Conservation (phyloP, 2,113 vertebrate species). For the Nymphicus hollandicus region DNA sequence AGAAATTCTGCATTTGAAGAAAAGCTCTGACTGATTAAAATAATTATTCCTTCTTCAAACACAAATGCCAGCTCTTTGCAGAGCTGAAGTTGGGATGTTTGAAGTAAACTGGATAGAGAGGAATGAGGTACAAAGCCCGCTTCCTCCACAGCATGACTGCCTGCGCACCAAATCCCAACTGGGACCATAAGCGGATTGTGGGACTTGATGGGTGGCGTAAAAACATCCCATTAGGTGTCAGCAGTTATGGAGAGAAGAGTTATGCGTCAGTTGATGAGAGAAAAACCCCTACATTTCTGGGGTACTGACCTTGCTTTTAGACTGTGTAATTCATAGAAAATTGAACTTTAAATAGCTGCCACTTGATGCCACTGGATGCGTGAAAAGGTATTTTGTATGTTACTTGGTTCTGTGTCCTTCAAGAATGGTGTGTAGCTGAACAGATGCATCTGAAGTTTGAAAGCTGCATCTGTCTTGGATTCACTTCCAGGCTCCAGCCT, state of each 20-base stretch:
- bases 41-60: background rate
- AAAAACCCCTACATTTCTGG: background rate
- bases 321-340: accelerated
- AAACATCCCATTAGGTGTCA: background rate
- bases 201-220: accelerated
- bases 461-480: background rate
- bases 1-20: background rate
- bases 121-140: accelerated
- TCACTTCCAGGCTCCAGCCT: accelerated
- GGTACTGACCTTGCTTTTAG: background rate
- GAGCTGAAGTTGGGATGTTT: background rate
- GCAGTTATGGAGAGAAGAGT: background rate
- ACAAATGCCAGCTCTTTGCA: background rate
- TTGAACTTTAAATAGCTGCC: background rate
- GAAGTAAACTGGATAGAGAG: background rate
- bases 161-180: background rate
- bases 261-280: accelerated
- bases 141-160: accelerated
- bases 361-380: accelerated
- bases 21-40: background rate
- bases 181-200: background rate
- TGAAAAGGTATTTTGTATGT: background rate
- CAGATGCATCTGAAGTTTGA: background rate
- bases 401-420: background rate
- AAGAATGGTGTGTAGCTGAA: background rate